Conservation (phyloP, 2,113 vertebrate species). For the Leuciscus idus region DNA sequence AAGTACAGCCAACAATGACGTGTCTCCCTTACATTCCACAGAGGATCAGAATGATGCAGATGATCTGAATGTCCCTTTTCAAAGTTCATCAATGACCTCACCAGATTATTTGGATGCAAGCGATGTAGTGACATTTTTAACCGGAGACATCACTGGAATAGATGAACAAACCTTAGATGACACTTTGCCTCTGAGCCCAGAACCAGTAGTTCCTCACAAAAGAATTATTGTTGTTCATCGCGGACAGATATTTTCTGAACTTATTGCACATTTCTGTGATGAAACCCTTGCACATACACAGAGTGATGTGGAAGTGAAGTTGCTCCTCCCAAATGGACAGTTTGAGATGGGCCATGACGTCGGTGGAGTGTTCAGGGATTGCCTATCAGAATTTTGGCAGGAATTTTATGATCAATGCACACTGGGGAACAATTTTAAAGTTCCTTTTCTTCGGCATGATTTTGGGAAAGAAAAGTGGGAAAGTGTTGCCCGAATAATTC, state of each 20-base stretch:
- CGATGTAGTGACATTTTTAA: neutral
- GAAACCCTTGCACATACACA: neutral
- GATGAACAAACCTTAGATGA: neutral
- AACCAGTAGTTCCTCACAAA: neutral
- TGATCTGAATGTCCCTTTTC: too few species aligned
- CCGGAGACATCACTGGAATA: neutral
- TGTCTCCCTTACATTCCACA: too few species aligned
- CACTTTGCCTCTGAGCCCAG: neutral
- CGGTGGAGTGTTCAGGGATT: slow-evolving; percentile 36
- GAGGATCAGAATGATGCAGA: too few species aligned
- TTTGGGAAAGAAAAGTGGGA: slow-evolving; percentile 23
- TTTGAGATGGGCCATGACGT: slow-evolving; percentile 32
- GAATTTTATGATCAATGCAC: slow-evolving; percentile 46
- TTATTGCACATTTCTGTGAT: slow-evolving; percentile 1
- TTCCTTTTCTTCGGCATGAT: slow-evolving; percentile 44
- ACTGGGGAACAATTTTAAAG: slow-evolving; percentile 43
- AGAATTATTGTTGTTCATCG: neutral
- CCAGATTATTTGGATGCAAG: neutral
- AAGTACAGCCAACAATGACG: too few species aligned
- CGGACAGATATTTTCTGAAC: slow-evolving; percentile 1
- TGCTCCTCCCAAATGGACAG: slow-evolving; percentile 15
- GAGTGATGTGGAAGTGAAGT: slow-evolving; percentile 15
- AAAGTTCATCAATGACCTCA: neutral
- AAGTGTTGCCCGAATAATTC: slow-evolving; percentile 34
- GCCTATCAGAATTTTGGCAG: slow-evolving; percentile 41